A percentile compares a stretch with the other conserved stretches of the same genome.
Evolutionary conservation across 1,140 invertebrate genomes (phyloP).

Genomic region (Pristionchus pacificus): DNA sequence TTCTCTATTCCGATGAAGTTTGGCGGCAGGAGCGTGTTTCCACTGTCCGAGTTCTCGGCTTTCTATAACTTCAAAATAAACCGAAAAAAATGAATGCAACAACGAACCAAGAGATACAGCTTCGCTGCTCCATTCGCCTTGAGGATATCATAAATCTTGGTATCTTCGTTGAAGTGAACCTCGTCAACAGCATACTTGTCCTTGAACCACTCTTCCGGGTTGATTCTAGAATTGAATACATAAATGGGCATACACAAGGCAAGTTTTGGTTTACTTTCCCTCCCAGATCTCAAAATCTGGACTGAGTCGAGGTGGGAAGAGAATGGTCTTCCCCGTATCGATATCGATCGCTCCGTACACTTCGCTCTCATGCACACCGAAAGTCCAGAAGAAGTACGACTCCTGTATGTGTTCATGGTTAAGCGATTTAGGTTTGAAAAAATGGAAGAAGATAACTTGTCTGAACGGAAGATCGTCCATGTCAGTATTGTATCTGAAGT

Average conservation of each 20-base stretch:
- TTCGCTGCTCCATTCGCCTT: constrained; percentile 26
- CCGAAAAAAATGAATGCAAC: constrained; percentile 3
- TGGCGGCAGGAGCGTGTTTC: constrained; percentile 27
- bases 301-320: constrained; percentile 49
- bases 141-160: constrained; percentile 36
- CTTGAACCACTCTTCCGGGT: constrained; percentile 49
- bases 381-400: constrained; percentile 57
- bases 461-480: constrained; percentile 52
- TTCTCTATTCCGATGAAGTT: constrained; percentile 29
- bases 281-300: constrained; percentile 52
- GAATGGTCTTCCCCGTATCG: constrained; percentile 38
- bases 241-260: constrained; percentile 1
- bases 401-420: constrained; percentile 31
- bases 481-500: constrained; percentile 54
- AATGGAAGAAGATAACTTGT: too few species aligned
- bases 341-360: constrained; percentile 49
- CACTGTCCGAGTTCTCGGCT: constrained; percentile 37
- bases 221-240: constrained; percentile 39
- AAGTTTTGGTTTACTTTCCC: constrained; percentile 41
- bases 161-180: constrained; percentile 45
- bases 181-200: constrained; percentile 54
- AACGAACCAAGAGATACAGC: constrained; percentile 31
- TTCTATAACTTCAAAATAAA: constrained; percentile 43
- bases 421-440: too few species aligned
- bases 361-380: constrained; percentile 54